Evolutionary conservation across 1,140 invertebrate genomes (phyloP).

Genomic region (Acyrthosiphon pisum): DNA sequence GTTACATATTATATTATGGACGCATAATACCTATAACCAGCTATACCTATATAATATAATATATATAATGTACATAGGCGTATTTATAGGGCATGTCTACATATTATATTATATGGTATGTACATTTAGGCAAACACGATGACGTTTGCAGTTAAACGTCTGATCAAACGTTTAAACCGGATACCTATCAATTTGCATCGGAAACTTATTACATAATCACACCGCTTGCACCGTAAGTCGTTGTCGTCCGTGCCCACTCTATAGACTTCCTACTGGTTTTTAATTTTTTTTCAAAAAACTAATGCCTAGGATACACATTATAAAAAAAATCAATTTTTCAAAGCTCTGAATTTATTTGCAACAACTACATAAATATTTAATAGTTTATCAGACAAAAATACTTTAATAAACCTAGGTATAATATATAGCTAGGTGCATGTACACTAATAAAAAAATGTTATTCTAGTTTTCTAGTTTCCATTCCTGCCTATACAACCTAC

Average conservation of each 20-base stretch:
- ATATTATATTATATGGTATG: neutral
- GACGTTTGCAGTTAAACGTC: neutral
- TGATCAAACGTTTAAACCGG: neutral
- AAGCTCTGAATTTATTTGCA: neutral
- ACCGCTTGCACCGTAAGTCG: neutral
- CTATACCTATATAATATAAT: neutral
- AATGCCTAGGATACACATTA: too few relatives aligned
- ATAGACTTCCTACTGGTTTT: neutral
- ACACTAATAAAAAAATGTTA: too few relatives aligned
- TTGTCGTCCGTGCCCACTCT: neutral
- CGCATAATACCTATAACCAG: neutral
- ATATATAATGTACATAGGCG: neutral
- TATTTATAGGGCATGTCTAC: neutral
- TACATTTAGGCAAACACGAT: neutral
- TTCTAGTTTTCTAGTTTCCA: too few relatives aligned
- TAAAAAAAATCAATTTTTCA: neutral
- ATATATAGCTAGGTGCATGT: too few relatives aligned
- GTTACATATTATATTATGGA: neutral
- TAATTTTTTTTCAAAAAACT: neutral
- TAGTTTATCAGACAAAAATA: neutral
- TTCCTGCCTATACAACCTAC: too few relatives aligned
- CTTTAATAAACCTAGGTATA: neutral
- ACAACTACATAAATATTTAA: neutral
- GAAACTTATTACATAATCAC: neutral
- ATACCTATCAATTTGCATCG: neutral